These are phyloP conservation scores for Caenorhabditis macrosperma DNA, from an alignment of 2,888 invertebrate genomes.

Conservation along the genomic window DNA sequence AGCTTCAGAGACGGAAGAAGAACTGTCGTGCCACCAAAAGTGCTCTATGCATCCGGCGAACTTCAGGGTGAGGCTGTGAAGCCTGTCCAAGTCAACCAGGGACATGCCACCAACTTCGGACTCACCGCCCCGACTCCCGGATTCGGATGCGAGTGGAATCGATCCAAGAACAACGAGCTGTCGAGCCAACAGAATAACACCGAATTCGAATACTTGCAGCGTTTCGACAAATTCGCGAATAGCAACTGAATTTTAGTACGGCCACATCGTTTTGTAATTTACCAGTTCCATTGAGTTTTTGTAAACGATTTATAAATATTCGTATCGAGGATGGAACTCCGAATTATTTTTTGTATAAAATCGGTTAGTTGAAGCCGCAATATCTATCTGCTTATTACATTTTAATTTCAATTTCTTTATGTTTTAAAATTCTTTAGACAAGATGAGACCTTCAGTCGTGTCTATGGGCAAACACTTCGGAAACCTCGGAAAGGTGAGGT, in stretches of 20 bases:
- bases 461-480: conserved; percentile 74
- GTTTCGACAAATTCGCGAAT: conserved; percentile 67
- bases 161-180: conserved; percentile 57
- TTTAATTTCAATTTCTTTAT: too few relatives aligned
- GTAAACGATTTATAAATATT: neutral
- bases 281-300: neutral
- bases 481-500: conserved; percentile 77
- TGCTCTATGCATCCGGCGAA: conserved; percentile 68
- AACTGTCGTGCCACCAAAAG: conserved; percentile 86
- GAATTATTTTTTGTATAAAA: too few relatives aligned
- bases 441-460: conserved; percentile 66
- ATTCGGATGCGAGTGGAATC: conserved; percentile 76
- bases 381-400: too few relatives aligned
- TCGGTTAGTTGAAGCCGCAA: too few relatives aligned
- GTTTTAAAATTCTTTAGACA: too few relatives aligned
- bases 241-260: conserved; percentile 55
- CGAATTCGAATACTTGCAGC: conserved; percentile 64
- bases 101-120: conserved; percentile 77
- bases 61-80: conserved; percentile 44
- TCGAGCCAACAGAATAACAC: conserved; percentile 68
- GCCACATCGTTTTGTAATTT: neutral
- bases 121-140: conserved; percentile 78
- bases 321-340: too few relatives aligned
- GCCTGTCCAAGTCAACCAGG: conserved; percentile 67
- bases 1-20: conserved; percentile 87